Evolutionary conservation across 2,113 vertebrate genomes (phyloP), one percentile per base, ranked within the genome.

Genomic region (Rhombomys opimus): DNA sequence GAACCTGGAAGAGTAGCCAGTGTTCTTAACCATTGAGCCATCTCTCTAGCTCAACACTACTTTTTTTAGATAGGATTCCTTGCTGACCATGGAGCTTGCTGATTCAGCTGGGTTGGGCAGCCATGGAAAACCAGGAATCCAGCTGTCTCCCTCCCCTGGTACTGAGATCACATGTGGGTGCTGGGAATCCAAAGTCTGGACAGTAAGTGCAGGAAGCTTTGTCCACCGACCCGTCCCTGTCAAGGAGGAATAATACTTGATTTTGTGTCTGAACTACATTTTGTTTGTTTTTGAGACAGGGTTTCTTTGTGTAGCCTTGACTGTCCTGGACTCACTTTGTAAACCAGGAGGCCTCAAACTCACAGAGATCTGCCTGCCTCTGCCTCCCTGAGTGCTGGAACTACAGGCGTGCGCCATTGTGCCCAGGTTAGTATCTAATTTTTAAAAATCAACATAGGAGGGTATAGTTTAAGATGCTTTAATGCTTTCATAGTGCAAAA

Each of bases 381-480:
- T 57, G 12, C 57, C 11, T 13, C 11, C 12, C 46, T 46, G 46
- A 46, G 57, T 57, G 12, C 15, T 57, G 13, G 57, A 15, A 15
- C 15, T 57, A 57, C 9, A 57, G 57, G 57, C 57, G 9, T 57
- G 11, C 2, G 57, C 57, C 14, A 15, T 15, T 57, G 57, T 4
- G 4, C 57, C 57, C 57, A 57, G 57, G 12, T 57, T 57, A 13
- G 13, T 57, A 67, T 67, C 94, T 94, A 68, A 22, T 67, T 94
- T 65, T 84, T 76, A 4, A 41, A 41, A 90, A n/a, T 90, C 10
- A 87, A 12, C 14, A 61, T 87, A 38, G 91, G 68, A 57, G 78
- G 93, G 25, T 89, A 70, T 20, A 87, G 54, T 95, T 96, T 52
- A 57, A 72, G 35, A 3, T 91, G 73, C 17, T 81, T 97, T 84